Percentiles rank a stretch among this genome's conserved stretches.
Conservation (phyloP, 2,113 vertebrate species). For the Eupsittula cactorum region DNA sequence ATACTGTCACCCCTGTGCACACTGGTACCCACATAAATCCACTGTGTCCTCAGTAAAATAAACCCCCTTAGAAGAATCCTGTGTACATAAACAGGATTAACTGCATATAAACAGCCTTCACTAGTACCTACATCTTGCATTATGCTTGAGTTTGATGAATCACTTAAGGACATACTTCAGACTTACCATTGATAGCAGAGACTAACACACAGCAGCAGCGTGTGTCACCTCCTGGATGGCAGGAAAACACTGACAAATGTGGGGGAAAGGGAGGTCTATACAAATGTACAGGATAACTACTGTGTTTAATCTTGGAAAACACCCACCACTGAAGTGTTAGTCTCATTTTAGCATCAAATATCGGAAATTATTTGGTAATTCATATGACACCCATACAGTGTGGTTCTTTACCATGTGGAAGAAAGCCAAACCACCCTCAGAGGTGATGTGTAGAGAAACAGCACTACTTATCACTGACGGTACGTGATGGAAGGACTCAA, state of each 20-base stretch:
- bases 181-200: background rate
- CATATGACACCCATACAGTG: background rate
- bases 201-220: background rate
- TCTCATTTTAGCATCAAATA: background rate
- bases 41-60: background rate
- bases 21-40: background rate
- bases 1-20: accelerated
- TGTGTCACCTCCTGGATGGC: background rate
- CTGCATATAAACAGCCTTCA: background rate
- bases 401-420: background rate
- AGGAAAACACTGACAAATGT: too few relatives aligned
- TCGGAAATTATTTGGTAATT: background rate
- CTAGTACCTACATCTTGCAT: background rate
- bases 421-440: background rate
- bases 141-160: background rate
- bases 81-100: background rate
- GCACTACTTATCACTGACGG: background rate
- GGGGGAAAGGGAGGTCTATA: background rate
- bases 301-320: background rate
- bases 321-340: background rate
- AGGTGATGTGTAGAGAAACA: background rate
- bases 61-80: background rate
- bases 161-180: background rate
- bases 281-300: background rate
- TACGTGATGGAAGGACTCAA: background rate